Conservation (phyloP, 2,113 vertebrate species). For the Rhea pennata region DNA sequence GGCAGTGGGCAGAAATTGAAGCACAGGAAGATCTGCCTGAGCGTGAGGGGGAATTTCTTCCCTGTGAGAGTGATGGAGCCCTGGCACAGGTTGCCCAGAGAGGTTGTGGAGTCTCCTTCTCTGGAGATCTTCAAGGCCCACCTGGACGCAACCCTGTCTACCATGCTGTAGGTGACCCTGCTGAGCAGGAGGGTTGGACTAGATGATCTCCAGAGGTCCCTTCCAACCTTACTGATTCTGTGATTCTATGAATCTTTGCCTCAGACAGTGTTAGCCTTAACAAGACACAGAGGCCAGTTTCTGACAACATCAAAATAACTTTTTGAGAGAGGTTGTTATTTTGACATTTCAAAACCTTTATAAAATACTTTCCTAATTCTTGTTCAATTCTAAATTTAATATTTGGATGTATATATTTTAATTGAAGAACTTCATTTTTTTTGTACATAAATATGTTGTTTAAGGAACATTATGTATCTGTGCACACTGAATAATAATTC, state of each 20-base stretch:
- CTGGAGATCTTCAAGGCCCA: too few species aligned
- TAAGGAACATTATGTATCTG: background rate
- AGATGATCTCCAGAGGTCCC: too few species aligned
- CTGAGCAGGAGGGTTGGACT: too few species aligned
- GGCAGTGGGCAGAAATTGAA: too few species aligned
- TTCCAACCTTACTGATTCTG: too few species aligned
- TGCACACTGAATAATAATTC: rapidly evolving
- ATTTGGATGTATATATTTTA: background rate
- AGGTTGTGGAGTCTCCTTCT: too few species aligned
- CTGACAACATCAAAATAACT: background rate
- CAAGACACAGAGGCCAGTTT: background rate
- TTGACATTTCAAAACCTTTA: background rate
- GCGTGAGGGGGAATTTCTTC: too few species aligned
- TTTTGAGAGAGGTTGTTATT: background rate
- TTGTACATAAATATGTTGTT: background rate
- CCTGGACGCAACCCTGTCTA: too few species aligned
- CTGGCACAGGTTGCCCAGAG: too few species aligned
- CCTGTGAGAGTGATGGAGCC: too few species aligned
- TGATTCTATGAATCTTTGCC: background rate
- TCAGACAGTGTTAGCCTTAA: background rate
- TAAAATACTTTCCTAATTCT: background rate
- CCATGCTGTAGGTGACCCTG: too few species aligned
- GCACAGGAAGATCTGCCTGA: too few species aligned
- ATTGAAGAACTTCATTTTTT: background rate
- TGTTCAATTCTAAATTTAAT: background rate